Conservation (phyloP, 2,888 invertebrate species). For the Strigamia transsilvanica region DNA sequence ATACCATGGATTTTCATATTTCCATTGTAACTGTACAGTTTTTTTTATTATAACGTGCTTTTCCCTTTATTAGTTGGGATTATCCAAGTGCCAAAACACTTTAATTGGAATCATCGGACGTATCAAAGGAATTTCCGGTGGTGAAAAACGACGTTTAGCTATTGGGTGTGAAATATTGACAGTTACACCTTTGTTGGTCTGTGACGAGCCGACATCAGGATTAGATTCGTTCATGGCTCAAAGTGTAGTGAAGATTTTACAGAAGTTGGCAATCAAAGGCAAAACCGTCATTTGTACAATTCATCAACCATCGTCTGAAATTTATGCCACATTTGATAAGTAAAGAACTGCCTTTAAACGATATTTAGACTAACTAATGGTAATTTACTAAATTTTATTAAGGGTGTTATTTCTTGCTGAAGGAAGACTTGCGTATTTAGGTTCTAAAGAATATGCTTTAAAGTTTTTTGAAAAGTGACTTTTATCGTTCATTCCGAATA, state of each 20-base stretch:
- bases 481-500: neutral
- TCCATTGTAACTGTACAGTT: neutral
- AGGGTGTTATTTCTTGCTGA: slow-evolving; percentile 86
- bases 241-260: slow-evolving; percentile 82
- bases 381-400: neutral
- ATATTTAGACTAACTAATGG: neutral
- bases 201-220: slow-evolving; percentile 97
- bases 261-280: slow-evolving; percentile 68
- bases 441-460: slow-evolving; percentile 80
- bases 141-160: slow-evolving; percentile 92
- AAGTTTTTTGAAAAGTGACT: slow-evolving; percentile 81
- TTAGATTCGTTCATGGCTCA: slow-evolving; percentile 97
- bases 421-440: slow-evolving; percentile 83
- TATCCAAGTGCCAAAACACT: slow-evolving; percentile 89
- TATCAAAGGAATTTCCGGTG: slow-evolving; percentile 92
- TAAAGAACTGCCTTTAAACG: slow-evolving; percentile 56
- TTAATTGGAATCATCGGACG: slow-evolving; percentile 88
- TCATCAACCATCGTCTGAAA: slow-evolving; percentile 93
- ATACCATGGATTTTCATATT: no score
- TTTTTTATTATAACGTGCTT: neutral
- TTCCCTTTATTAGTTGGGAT: slow-evolving; percentile 71
- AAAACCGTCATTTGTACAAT: slow-evolving; percentile 92
- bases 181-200: slow-evolving; percentile 93
- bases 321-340: slow-evolving; percentile 85
- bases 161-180: slow-evolving; percentile 97